Conservation (phyloP, 1,140 invertebrate genomes). For the Medauroidea extradentata region DNA sequence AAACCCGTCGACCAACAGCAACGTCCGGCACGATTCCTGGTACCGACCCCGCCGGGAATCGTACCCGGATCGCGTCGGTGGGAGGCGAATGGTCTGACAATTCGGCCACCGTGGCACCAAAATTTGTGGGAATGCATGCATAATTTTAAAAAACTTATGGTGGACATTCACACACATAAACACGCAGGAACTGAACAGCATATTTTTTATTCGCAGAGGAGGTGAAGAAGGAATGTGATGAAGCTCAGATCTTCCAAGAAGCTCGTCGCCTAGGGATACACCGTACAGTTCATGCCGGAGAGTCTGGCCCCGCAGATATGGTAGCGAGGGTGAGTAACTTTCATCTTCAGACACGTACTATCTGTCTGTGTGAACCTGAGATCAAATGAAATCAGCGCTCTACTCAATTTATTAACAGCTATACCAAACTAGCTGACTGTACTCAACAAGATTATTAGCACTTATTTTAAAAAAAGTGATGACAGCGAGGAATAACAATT, state of each 20-base stretch:
- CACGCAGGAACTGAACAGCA: too few species aligned
- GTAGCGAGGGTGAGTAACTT: conserved; percentile 38
- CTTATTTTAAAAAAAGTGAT: neutral
- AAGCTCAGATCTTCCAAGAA: conserved; percentile 36
- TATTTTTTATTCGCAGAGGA: conserved; percentile 22
- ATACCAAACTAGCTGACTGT: neutral
- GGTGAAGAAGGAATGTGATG: conserved; percentile 23
- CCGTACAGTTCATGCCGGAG: conserved; percentile 57
- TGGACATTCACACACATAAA: too few species aligned
- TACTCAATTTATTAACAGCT: neutral
- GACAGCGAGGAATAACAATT: neutral
- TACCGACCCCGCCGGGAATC: too few species aligned
- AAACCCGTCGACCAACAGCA: too few species aligned
- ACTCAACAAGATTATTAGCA: neutral
- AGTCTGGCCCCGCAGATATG: conserved; percentile 45
- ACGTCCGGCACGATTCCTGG: too few species aligned
- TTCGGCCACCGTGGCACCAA: too few species aligned
- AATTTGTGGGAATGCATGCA: too few species aligned
- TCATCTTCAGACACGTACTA: neutral
- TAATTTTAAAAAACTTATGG: too few species aligned
- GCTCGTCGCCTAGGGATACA: conserved; percentile 47
- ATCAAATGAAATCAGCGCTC: neutral
- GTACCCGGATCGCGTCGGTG: too few species aligned
- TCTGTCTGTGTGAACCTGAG: neutral
- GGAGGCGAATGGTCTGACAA: too few species aligned